Percentiles rank a stretch among this genome's conserved stretches.
phyloP scores from a whole-genome alignment of 1,140 invertebrate genomes.

The Rhynchophorus ferrugineus region DNA sequence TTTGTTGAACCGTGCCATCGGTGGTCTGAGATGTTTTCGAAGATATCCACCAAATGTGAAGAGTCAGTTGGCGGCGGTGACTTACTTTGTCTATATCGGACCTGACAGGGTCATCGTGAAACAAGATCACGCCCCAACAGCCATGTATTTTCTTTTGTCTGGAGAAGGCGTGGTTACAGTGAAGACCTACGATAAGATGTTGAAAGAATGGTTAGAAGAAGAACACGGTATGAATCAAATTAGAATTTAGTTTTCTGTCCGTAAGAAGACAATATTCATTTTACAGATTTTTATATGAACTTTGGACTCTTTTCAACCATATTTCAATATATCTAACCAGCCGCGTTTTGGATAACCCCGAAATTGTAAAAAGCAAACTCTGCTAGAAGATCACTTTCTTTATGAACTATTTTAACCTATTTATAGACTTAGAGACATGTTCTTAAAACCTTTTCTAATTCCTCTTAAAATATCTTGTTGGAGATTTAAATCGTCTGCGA shows the following conservation, averaged over 20 bases:
- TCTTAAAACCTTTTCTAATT: too few species aligned
- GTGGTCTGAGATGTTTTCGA: constrained; percentile 48
- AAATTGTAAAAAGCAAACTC: constrained; percentile 25
- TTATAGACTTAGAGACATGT: too few species aligned
- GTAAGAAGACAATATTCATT: too few species aligned
- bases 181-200: constrained; percentile 43
- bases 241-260: too few species aligned
- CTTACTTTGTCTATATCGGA: constrained; percentile 49
- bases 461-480: too few species aligned
- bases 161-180: constrained; percentile 48
- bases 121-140: constrained; percentile 46
- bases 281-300: too few species aligned
- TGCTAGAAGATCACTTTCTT: too few species aligned
- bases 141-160: constrained; percentile 51
- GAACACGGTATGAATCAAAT: constrained; percentile 16
- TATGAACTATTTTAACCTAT: too few species aligned
- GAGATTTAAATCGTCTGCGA: too few species aligned
- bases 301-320: too few species aligned
- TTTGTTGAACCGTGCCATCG: constrained; percentile 46
- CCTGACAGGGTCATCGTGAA: constrained; percentile 48
- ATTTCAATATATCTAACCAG: neutral
- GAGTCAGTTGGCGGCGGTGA: constrained; percentile 45
- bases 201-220: constrained; percentile 42
- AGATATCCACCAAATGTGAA: constrained; percentile 49
- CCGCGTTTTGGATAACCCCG: neutral